phyloP scores from a whole-genome alignment of 2,113 vertebrate species.

The pig (Sus scrofa) region T2T-Sscrofa CM000812.6:249895501-249896000 shows the following conservation, averaged over 20 bases:
- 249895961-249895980: not conserved
- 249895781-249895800: not conserved
- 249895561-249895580: not conserved
- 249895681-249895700: not conserved
- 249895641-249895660: not conserved
- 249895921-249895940: not conserved
- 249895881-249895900: not conserved
- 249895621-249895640: not conserved
- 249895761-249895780: not conserved
- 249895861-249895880: not conserved
- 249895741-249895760: not conserved
- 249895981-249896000: not conserved
- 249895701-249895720: not conserved
- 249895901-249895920: not conserved
- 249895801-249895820: not conserved
- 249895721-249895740: not conserved
- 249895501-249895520: not conserved
- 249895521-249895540: not conserved
- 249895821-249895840: not conserved
- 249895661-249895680: constrained; percentile 14
- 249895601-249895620: not conserved
- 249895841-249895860: not conserved
- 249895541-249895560: not conserved
- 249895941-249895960: not conserved
- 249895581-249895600: not conserved